These are phyloP conservation scores for Geococcyx californianus DNA, from an alignment of 2,113 vertebrate species.

Conservation along the genomic window DNA sequence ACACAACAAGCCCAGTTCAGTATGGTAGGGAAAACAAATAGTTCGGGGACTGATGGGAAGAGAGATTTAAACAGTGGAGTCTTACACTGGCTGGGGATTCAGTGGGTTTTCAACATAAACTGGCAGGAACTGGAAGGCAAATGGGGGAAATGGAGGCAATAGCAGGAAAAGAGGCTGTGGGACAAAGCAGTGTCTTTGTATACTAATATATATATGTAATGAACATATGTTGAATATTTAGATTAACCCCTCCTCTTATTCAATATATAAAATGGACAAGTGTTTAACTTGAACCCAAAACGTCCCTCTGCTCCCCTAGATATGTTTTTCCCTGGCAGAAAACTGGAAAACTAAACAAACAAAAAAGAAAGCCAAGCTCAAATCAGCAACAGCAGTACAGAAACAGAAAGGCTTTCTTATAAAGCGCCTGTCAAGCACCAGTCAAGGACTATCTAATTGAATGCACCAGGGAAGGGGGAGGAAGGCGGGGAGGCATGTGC, in stretches of 20 bases:
- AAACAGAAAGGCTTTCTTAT: not conserved
- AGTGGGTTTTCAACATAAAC: not conserved
- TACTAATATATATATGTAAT: accelerated
- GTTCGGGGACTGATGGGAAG: not conserved
- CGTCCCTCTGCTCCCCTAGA: not conserved
- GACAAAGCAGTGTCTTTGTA: not conserved
- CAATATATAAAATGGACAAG: not conserved
- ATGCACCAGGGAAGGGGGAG: not conserved
- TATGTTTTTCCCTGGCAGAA: not conserved
- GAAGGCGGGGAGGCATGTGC: not conserved
- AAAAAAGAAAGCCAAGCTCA: not conserved
- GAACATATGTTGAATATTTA: not conserved
- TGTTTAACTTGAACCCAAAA: not conserved
- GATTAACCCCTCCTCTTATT: not conserved
- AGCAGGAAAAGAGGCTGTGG: not conserved
- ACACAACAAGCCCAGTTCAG: not conserved
- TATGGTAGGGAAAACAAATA: not conserved
- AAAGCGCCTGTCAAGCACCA: not conserved
- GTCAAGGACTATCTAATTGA: not conserved
- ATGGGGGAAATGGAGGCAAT: accelerated
- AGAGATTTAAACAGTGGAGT: not conserved
- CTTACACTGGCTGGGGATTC: not conserved
- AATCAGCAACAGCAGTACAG: not conserved
- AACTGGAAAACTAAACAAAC: not conserved
- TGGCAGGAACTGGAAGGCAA: not conserved